Evolutionary conservation across 2,113 vertebrate genomes (phyloP).

Genomic region (Scytalopus superciliaris): DNA sequence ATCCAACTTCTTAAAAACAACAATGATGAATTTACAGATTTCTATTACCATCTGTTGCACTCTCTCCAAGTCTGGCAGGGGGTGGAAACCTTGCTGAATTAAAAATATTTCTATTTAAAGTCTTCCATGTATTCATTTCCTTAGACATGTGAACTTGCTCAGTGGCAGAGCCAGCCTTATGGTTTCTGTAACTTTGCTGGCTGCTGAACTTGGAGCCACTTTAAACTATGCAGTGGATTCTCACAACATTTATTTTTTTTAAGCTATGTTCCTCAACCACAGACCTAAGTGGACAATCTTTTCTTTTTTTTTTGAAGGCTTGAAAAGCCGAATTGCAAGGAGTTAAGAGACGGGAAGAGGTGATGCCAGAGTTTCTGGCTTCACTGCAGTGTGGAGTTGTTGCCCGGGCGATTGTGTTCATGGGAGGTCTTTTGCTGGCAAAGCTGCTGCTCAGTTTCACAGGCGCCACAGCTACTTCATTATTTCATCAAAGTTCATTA

Average conservation of each 20-base stretch:
- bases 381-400: conserved; percentile 22
- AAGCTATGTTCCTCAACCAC: background rate
- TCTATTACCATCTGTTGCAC: conserved; percentile 34
- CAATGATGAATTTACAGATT: conserved; percentile 51
- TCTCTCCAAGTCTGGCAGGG: conserved; percentile 56
- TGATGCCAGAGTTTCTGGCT: conserved; percentile 63
- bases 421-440: conserved; percentile 74
- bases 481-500: conserved; percentile 82
- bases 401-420: conserved; percentile 64
- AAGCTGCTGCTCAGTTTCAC: conserved; percentile 69
- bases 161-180: background rate
- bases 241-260: background rate
- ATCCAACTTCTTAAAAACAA: conserved; percentile 55
- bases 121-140: conserved; percentile 41
- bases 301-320: background rate
- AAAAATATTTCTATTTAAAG: conserved; percentile 49
- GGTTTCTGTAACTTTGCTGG: conserved; percentile 33
- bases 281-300: background rate
- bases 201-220: conserved; percentile 10
- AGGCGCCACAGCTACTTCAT: conserved; percentile 75
- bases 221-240: background rate
- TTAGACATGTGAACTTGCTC: conserved; percentile 11
- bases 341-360: background rate
- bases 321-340: conserved; percentile 20
- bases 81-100: conserved; percentile 47